Evolutionary conservation across 2,113 vertebrate species (phyloP), one percentile per base, ranked within the genome.

Genomic region (Dasypus novemcinctus): DNA sequence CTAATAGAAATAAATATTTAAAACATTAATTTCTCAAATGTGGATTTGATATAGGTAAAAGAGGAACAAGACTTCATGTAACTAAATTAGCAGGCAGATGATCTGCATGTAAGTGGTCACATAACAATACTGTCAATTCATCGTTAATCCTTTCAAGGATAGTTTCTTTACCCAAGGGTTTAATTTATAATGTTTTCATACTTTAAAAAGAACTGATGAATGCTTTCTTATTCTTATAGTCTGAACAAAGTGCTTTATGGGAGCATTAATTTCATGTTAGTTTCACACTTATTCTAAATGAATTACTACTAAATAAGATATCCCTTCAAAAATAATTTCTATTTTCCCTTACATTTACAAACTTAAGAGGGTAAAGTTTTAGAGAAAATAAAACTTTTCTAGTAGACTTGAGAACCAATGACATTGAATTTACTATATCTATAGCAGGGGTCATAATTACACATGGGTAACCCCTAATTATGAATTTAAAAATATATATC

Each of bases 1-100:
- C 7, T 69, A 85, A 94, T 68, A 92, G 21, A 97, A 89, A 91
- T 75, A 83, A 86, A 79, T 85, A 80, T 88, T 91, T 80, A 91
- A 97, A 93, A 83, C 63, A 13, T 18, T 90, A 43, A 83, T 94
- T 23, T 68, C 68, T 49, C 18, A 81, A 85, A 81, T 80, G 2
- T 74, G 33, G 17, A 90, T 92, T 81, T 52, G 27, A 89, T 94
- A 91, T 25, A 91, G 4, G 29, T 78, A 79, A 72, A 90, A 46
- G 52, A 61, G 18, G 18, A 72, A 78, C 9, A 69, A 31, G 8
- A 31, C 57, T 91, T 93, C 87, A 36, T 94, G 13, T 72, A 95
- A 80, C 59, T 64, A 10, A 78, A 83, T 81, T 61, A 76, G 9
- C 3, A 87, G 61, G 18, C 8, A 13, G 23, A 80, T 52, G 18